A percentile compares a stretch with the other conserved stretches of the same genome.
Conservation (phyloP, 2,797 vertebrate genomes). For the Scomberomorus guttatus region DNA sequence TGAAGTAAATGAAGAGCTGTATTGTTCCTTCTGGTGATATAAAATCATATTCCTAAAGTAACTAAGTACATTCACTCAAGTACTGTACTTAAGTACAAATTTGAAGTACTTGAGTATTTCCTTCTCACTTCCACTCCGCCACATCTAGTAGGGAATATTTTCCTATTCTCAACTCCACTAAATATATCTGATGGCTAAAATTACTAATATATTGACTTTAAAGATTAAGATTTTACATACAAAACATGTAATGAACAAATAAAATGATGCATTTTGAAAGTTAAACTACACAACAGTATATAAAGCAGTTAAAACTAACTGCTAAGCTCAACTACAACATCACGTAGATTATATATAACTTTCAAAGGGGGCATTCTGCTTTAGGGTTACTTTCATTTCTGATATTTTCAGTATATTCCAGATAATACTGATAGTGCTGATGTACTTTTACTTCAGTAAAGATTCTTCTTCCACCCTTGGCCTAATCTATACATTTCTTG, state of each 20-base stretch:
- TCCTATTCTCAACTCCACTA: not conserved
- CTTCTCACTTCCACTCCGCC: conserved; percentile 2
- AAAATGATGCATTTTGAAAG: too few species aligned
- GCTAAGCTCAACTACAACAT: not conserved
- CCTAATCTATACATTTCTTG: too few species aligned
- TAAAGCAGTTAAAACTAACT: not conserved
- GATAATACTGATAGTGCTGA: too few species aligned
- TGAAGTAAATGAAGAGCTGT: not conserved
- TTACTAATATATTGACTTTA: not conserved
- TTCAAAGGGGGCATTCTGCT: not conserved
- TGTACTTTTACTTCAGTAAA: not conserved
- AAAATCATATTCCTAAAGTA: not conserved
- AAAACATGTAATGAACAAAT: not conserved
- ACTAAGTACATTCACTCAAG: not conserved
- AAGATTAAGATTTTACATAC: not conserved
- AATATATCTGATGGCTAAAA: not conserved
- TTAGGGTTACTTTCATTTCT: too few species aligned
- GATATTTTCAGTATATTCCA: too few species aligned
- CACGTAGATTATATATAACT: not conserved
- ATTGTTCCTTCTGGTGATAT: not conserved
- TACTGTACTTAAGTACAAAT: not conserved
- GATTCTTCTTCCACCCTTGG: too few species aligned
- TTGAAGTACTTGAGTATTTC: not conserved
- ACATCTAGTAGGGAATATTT: too few species aligned
- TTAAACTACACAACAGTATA: too few species aligned